These are phyloP conservation scores for Callionymus lyra DNA, from an alignment of 2,113 vertebrate species.

Conservation along the genomic window DNA sequence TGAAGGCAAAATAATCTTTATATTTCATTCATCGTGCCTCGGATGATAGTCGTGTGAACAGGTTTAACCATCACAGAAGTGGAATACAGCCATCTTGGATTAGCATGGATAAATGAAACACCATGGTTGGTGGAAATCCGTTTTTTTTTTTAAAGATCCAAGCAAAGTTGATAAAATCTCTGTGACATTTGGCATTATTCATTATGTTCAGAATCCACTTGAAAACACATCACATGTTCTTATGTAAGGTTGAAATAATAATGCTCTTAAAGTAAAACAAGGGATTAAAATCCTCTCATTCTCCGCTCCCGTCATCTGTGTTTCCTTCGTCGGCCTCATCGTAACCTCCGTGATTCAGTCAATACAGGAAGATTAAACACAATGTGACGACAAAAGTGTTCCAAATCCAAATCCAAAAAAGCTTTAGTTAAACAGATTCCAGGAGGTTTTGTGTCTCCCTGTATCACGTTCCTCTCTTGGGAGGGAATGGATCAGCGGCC, in stretches of 20 bases:
- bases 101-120: constrained; percentile 33
- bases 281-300: constrained; percentile 8
- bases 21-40: too few relatives aligned
- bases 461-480: too few relatives aligned
- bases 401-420: too few relatives aligned
- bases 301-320: neutral
- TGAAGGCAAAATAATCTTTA: neutral
- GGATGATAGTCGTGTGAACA: too few relatives aligned
- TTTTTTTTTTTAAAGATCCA: constrained; percentile 23
- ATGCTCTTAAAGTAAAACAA: neutral
- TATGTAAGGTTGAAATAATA: constrained; percentile 14
- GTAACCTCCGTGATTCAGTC: too few relatives aligned
- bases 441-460: too few relatives aligned
- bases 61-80: constrained; percentile 3
- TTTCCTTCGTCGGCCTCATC: too few relatives aligned
- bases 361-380: too few relatives aligned
- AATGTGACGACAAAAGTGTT: too few relatives aligned
- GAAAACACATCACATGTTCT: constrained; percentile 8
- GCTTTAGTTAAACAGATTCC: too few relatives aligned
- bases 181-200: constrained; percentile 12
- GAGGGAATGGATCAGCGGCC: too few relatives aligned
- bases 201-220: constrained; percentile 10
- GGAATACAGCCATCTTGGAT: constrained; percentile 12
- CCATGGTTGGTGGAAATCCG: constrained; percentile 25
- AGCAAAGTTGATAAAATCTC: constrained; percentile 17